Percentiles rank a stretch among this genome's conserved stretches.
Conservation (phyloP, 2,797 vertebrate genomes). For the Oreonectes daqikongensis region DNA sequence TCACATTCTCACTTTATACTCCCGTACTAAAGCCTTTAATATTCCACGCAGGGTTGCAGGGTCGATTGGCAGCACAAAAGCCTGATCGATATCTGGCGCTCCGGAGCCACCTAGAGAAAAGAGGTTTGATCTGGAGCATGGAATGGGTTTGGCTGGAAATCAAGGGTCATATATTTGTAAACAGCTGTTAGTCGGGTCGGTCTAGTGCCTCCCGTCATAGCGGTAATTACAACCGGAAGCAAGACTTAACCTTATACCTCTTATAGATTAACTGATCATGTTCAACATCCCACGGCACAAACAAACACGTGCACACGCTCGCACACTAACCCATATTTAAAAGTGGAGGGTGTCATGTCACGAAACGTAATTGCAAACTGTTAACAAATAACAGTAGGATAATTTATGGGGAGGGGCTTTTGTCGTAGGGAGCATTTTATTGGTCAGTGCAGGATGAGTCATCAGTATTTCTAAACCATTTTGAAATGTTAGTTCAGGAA, state of each 20-base stretch:
- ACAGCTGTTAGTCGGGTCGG: not conserved
- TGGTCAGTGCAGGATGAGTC: not conserved
- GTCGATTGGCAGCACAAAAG: conserved; percentile 29
- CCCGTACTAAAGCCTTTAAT: not conserved
- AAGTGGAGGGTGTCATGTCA: not conserved
- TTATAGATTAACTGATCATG: conserved; percentile 3
- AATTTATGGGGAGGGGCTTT: not conserved
- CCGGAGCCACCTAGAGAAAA: not conserved
- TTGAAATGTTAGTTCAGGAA: not conserved
- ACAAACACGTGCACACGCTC: not conserved
- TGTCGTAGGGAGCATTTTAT: not conserved
- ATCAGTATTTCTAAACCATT: not conserved
- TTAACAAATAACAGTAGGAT: not conserved
- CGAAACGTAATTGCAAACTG: not conserved
- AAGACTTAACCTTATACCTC: not conserved
- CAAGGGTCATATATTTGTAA: conserved; percentile 18
- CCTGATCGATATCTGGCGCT: conserved; percentile 30
- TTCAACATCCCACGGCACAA: not conserved
- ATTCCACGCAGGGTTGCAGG: not conserved
- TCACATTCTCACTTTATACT: not conserved
- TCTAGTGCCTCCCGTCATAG: not conserved
- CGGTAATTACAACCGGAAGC: conserved; percentile 6
- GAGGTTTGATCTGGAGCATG: conserved; percentile 1
- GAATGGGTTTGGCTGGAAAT: conserved; percentile 26
- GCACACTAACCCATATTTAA: not conserved